Evolutionary conservation across 2,113 vertebrate genomes (phyloP).

Genomic region (Saguinus midas): DNA sequence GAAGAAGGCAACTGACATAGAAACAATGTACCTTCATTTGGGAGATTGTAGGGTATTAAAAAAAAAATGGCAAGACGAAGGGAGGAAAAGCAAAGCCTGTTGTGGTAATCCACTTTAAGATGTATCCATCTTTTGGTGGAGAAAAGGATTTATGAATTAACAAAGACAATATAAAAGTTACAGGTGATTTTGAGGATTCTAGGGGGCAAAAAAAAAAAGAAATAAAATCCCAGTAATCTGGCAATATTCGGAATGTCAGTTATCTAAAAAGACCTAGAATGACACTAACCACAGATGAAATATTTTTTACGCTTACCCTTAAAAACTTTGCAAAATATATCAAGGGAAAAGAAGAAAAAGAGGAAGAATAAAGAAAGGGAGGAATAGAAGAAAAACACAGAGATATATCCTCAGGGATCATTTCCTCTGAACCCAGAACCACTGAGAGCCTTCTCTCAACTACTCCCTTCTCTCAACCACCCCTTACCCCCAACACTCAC

Average conservation of each 20-base stretch:
- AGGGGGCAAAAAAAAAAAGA: not conserved
- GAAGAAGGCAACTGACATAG: not conserved
- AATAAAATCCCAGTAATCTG: not conserved
- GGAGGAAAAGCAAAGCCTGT: not conserved
- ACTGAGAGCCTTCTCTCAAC: not conserved
- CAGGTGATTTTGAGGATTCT: not conserved
- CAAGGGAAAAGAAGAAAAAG: not conserved
- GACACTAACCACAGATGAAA: not conserved
- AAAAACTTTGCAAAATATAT: not conserved
- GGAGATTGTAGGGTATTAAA: not conserved
- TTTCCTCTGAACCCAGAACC: not conserved
- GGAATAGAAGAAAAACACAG: not conserved
- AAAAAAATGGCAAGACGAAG: not conserved
- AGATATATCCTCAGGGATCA: not conserved
- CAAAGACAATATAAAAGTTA: not conserved
- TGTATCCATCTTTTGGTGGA: not conserved
- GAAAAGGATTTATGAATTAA: not conserved
- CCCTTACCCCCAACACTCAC: not conserved
- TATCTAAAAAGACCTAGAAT: not conserved
- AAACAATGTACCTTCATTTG: not conserved
- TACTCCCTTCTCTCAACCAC: not conserved
- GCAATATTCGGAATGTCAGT: not conserved
- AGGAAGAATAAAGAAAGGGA: not conserved
- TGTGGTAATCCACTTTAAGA: not conserved
- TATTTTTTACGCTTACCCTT: not conserved